These are phyloP conservation scores for Aphelocoma californica DNA, from an alignment of 2,797 vertebrate species.

Conservation along the genomic window DNA sequence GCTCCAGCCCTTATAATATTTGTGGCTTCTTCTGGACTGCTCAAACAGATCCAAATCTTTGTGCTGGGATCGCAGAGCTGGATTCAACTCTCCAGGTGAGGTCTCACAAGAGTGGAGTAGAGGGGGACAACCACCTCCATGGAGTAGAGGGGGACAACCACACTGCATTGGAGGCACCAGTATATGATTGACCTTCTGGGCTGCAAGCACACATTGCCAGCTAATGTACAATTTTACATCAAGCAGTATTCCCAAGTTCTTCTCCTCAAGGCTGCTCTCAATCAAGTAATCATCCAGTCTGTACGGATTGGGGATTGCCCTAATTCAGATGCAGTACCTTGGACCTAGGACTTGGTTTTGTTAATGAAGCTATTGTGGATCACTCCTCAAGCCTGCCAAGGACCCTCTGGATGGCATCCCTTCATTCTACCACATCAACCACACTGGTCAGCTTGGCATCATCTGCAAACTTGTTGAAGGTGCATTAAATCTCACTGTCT, in stretches of 20 bases:
- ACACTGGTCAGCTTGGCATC: neutral
- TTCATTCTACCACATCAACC: neutral
- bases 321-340: neutral
- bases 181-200: neutral
- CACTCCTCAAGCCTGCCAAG: neutral
- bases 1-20: neutral
- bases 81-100: neutral
- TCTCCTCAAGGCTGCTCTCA: neutral
- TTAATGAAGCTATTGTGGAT: neutral
- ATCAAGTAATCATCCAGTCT: neutral
- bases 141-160: neutral
- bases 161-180: neutral
- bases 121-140: neutral
- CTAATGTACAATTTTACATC: neutral
- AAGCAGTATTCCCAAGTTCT: neutral
- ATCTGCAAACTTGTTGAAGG: neutral
- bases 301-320: rapidly evolving
- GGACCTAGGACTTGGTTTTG: neutral
- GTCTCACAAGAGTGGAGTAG: neutral
- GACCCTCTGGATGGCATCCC: neutral
- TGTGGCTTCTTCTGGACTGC: neutral
- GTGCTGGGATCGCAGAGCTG: neutral
- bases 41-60: neutral
- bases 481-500: neutral
- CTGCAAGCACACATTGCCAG: neutral